Percentiles rank a stretch among this genome's conserved stretches.
Conservation (phyloP, 35 echinoderm and acorn worm species). For the Anneissia japonica region DNA sequence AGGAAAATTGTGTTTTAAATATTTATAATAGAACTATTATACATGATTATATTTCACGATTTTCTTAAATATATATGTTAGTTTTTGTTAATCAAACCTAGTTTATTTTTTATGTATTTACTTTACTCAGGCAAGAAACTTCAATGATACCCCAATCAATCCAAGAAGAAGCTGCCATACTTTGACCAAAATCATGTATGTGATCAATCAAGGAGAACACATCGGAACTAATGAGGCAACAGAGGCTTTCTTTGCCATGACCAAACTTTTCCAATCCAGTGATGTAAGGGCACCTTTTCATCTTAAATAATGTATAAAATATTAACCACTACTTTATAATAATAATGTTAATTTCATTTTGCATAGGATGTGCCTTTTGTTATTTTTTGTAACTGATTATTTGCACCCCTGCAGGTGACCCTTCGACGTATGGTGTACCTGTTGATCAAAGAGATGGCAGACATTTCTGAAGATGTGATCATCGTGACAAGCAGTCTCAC, state of each 20-base stretch:
- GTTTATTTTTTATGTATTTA: neutral
- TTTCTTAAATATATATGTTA: neutral
- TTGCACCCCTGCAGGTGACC: slow-evolving; percentile 43
- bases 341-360: no score
- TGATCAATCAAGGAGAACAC: slow-evolving; percentile 89
- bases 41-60: no score
- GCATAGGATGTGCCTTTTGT: neutral
- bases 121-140: slow-evolving; percentile 63
- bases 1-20: no score
- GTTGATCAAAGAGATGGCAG: slow-evolving; percentile 94
- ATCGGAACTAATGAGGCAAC: slow-evolving; percentile 91
- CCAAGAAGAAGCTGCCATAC: slow-evolving; percentile 88
- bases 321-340: no score
- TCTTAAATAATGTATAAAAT: no score
- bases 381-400: neutral
- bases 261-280: slow-evolving; percentile 93
- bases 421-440: slow-evolving; percentile 96
- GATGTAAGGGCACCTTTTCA: slow-evolving; percentile 93
- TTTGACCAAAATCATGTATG: slow-evolving; percentile 95
- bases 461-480: slow-evolving; percentile 95
- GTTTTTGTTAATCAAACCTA: neutral
- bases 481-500: slow-evolving; percentile 99
- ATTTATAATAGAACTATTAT: no score
- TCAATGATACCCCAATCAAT: slow-evolving; percentile 95
- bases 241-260: slow-evolving; percentile 98